Conservation (phyloP, 2,113 vertebrate species). For the Lynx canadensis region DNA sequence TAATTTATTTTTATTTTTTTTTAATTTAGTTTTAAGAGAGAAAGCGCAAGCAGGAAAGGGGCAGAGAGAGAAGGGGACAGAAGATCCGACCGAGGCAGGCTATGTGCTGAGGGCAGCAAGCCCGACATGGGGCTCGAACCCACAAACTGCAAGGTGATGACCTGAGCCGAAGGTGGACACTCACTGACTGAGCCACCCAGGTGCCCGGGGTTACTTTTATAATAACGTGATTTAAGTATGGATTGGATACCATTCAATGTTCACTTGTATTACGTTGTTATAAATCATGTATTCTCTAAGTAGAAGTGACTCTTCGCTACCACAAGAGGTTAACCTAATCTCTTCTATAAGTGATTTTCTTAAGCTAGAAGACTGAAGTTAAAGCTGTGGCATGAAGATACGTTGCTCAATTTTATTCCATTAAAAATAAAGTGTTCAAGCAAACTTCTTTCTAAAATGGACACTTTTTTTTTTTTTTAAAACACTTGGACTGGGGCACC, state of each 20-base stretch:
- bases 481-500: not conserved
- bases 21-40: no score
- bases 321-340: not conserved
- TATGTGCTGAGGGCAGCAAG: no score
- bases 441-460: slow-evolving; percentile 44
- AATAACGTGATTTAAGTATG: not conserved
- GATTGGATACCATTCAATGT: not conserved
- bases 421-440: slow-evolving; percentile 51
- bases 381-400: not conserved
- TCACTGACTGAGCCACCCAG: no score
- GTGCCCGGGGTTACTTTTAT: not conserved
- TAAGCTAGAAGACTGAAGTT: not conserved
- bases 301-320: slow-evolving; percentile 3
- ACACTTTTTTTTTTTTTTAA: not conserved
- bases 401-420: slow-evolving; percentile 14
- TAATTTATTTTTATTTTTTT: not conserved
- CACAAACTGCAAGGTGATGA: no score
- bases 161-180: no score
- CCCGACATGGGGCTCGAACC: no score
- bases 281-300: slow-evolving; percentile 39
- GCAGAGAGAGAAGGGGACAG: no score
- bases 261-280: not conserved
- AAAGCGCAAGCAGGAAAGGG: no score
- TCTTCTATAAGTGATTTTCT: not conserved
- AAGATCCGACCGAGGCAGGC: no score